These are phyloP conservation scores for Acleris sparsana DNA, from an alignment of 2,888 invertebrate species.

Conservation along the genomic window DNA sequence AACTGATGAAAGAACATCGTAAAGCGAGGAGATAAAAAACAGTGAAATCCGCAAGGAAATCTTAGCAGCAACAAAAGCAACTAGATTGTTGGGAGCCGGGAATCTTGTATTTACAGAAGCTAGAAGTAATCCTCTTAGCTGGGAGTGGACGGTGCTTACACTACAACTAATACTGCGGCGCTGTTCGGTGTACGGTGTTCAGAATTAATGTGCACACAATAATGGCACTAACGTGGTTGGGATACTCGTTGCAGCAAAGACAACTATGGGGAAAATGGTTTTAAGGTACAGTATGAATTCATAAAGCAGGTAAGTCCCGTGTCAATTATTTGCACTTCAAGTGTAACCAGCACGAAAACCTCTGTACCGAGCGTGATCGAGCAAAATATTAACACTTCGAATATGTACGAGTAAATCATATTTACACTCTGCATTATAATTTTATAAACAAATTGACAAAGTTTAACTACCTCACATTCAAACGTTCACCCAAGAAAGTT, in stretches of 20 bases:
- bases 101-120: constrained; percentile 48
- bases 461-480: constrained; percentile 28
- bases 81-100: constrained; percentile 52
- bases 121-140: constrained; percentile 62
- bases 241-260: neutral
- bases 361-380: too few relatives aligned
- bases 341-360: too few relatives aligned
- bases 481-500: constrained; percentile 34
- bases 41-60: constrained; percentile 59
- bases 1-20: constrained; percentile 38
- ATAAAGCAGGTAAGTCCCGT: too few relatives aligned
- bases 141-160: constrained; percentile 48
- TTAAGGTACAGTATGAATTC: neutral
- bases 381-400: too few relatives aligned
- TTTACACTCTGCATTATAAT: too few relatives aligned
- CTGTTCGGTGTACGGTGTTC: constrained; percentile 34
- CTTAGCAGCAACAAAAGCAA: constrained; percentile 60
- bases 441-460: constrained; percentile 8
- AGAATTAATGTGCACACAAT: constrained; percentile 46
- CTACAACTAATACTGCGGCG: constrained; percentile 47
- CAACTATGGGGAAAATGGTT: neutral
- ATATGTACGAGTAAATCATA: too few relatives aligned
- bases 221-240: constrained; percentile 3
- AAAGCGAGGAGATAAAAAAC: constrained; percentile 40
- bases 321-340: too few relatives aligned